A percentile compares a stretch with the other conserved stretches of the same genome.
Conservation (phyloP, 2,888 invertebrate genomes). For the Acanthacorydalis orientalis region DNA sequence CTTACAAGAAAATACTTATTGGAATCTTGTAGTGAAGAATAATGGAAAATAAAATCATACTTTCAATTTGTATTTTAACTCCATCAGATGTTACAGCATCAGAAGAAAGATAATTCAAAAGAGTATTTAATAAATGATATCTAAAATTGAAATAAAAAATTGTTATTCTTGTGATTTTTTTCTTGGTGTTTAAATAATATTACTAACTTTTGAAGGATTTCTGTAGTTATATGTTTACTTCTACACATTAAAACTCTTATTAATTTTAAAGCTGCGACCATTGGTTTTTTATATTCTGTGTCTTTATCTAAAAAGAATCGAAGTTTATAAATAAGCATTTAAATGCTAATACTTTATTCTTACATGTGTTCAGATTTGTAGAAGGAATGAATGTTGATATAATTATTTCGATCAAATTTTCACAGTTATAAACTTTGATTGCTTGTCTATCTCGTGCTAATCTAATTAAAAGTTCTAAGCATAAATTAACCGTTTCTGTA, state of each 20-base stretch:
- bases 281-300: slow-evolving; percentile 43
- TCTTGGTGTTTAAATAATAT: slow-evolving; percentile 9
- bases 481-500: slow-evolving; percentile 53
- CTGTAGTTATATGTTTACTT: slow-evolving; percentile 32
- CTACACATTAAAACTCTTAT: slow-evolving; percentile 52
- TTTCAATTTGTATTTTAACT: slow-evolving; percentile 44
- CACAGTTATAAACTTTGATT: slow-evolving; percentile 42
- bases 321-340: no score
- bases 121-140: slow-evolving; percentile 33
- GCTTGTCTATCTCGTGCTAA: slow-evolving; percentile 60
- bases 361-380: slow-evolving; percentile 10
- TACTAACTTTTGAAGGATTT: slow-evolving; percentile 30
- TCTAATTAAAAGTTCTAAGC: slow-evolving; percentile 63
- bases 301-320: slow-evolving; percentile 3
- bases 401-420: slow-evolving; percentile 44
- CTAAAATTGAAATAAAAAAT: slow-evolving; percentile 16
- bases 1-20: slow-evolving; percentile 26
- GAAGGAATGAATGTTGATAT: slow-evolving; percentile 39
- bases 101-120: slow-evolving; percentile 37
- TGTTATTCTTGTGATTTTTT: slow-evolving; percentile 10
- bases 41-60: slow-evolving; percentile 37
- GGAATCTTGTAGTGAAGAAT: slow-evolving; percentile 35
- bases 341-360: neutral
- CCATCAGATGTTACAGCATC: slow-evolving; percentile 34
- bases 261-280: slow-evolving; percentile 53